phyloP scores from a whole-genome alignment of 2,888 invertebrate species.

The Cryptosula pallasiana region DNA sequence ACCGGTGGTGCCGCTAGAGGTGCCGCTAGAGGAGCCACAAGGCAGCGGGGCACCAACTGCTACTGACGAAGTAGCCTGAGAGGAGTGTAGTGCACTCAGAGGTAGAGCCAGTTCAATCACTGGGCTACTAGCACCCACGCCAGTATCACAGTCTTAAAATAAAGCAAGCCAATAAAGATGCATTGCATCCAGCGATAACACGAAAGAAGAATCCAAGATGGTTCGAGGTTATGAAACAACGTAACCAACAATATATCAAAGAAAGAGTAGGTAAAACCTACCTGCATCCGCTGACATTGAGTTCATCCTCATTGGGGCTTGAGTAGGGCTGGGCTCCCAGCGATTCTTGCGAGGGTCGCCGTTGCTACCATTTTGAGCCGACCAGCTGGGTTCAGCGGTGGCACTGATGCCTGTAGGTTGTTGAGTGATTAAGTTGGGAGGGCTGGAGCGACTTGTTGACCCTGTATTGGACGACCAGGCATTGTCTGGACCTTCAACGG shows the following conservation, averaged over 20 bases:
- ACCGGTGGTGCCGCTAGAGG: background rate
- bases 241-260: no score
- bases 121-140: background rate
- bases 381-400: background rate
- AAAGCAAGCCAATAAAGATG: no score
- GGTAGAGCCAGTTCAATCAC: background rate
- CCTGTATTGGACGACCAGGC: constrained; percentile 4
- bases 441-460: constrained; percentile 3
- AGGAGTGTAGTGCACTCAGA: background rate
- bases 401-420: background rate
- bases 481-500: background rate
- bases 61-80: background rate
- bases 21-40: background rate
- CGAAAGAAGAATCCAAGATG: no score
- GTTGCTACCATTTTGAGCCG: background rate
- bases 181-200: no score
- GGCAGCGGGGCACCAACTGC: background rate
- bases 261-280: no score
- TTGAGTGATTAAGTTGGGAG: constrained; percentile 15
- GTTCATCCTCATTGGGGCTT: background rate
- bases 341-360: background rate
- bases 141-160: background rate
- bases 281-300: no score
- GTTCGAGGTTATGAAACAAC: no score
- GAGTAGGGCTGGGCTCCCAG: background rate